Evolutionary conservation across 1,140 invertebrate species (phyloP), one percentile per base, ranked within the genome.

Genomic region (Meteorus sp.): DNA sequence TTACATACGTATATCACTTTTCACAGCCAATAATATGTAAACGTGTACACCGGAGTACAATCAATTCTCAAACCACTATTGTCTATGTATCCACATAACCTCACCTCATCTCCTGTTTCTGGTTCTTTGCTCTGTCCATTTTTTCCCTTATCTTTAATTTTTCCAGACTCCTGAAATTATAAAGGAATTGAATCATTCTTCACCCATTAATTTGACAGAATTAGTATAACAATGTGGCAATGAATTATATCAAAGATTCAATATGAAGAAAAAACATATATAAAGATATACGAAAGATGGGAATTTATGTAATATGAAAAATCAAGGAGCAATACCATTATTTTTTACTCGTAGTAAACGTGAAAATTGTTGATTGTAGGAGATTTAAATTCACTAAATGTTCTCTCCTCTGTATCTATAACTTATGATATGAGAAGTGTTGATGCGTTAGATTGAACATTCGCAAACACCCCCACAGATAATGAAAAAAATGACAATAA

Each of bases 101-200:
- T 78, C 70, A 77, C 83, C 74, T 81, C 81, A 64, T 83, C 81
- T 48, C 68, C 76, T 64, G 77, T 68, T 61, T 83, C 82, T 62
- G 73, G 76, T 33, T 75, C 78, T 65, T 77, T 79, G 67, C 73
- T n/a, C n/a, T n/a, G n/a, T n/a, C n/a, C 71, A 71, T 76, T 78
- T 73, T 83, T 72, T 65, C 69, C 64, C 68, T 78, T 75, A 67
- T 76, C 71, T 73, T 78, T 74, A 61, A 73, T 72, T 70, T 83
- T 83, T 41, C 71, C 68, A 57, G 78, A 68, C 60, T 81, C 77
- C 81, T 83, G 69, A 57, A 82, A 81, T 66, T n/a, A 73, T 20
- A 52, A 63, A 44, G 47, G 37, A 23, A 60, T 23, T 31, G n/a
- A 44, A 8, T 25, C 22, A 23, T 17, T 11, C 11, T 2, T 9